These are phyloP conservation scores for Lepidochitona cinerea DNA, from an alignment of 2,888 invertebrate species.

Conservation along the genomic window DNA sequence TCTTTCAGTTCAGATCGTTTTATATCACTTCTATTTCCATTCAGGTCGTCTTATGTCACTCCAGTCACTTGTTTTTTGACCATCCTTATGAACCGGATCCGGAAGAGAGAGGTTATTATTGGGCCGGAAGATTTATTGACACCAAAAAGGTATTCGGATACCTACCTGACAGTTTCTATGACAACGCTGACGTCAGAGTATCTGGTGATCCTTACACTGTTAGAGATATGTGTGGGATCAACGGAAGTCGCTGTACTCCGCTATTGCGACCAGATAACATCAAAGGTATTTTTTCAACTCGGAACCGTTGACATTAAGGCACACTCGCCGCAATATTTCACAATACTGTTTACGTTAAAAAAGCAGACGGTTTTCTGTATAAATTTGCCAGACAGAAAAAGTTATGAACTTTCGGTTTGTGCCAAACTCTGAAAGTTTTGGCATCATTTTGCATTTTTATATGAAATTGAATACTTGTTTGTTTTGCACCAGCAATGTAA, in stretches of 20 bases:
- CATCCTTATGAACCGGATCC: conserved; percentile 64
- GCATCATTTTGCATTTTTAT: too few relatives aligned
- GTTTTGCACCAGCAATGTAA: too few relatives aligned
- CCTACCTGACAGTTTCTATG: conserved; percentile 53
- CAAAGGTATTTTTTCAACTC: background rate
- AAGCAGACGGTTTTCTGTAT: too few relatives aligned
- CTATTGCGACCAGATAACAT: conserved; percentile 22
- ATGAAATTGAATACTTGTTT: too few relatives aligned
- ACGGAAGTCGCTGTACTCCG: conserved; percentile 13
- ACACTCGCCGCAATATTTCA: too few relatives aligned
- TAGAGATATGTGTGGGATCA: conserved; percentile 26
- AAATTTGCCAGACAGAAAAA: too few relatives aligned
- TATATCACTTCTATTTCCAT: background rate
- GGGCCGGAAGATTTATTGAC: conserved; percentile 64
- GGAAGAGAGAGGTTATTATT: conserved; percentile 62
- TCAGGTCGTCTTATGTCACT: conserved; percentile 61
- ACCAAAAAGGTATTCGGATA: conserved; percentile 54
- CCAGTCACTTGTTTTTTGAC: conserved; percentile 59
- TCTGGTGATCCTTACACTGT: conserved; percentile 45
- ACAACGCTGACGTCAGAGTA: conserved; percentile 43
- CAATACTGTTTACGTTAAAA: too few relatives aligned
- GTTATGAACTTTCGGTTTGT: too few relatives aligned
- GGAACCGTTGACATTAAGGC: background rate
- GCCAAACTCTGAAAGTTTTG: too few relatives aligned
- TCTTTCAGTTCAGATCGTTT: too few relatives aligned